Evolutionary conservation across 1,140 invertebrate species (phyloP).

Genomic region (Lycorma delicatula): DNA sequence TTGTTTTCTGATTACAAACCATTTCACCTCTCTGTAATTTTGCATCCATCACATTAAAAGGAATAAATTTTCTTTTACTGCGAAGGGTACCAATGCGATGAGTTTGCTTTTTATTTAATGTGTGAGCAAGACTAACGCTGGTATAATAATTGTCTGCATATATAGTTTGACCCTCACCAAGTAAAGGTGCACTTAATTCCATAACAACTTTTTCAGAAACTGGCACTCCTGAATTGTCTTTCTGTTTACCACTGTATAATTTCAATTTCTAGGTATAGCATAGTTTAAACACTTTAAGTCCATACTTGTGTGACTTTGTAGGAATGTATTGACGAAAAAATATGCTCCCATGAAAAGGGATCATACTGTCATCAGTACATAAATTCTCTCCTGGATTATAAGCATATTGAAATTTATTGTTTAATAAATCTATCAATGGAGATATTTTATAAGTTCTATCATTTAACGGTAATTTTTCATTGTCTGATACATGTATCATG

Average conservation of each 20-base stretch:
- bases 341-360: slow-evolving; percentile 32
- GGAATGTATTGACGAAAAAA: slow-evolving; percentile 35
- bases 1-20: not conserved
- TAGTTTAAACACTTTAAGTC: slow-evolving; percentile 26
- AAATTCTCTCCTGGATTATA: slow-evolving; percentile 24
- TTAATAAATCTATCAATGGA: not conserved
- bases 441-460: not conserved
- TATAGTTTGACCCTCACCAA: not conserved
- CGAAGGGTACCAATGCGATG: not conserved
- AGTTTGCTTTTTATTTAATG: not conserved
- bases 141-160: not conserved
- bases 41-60: not conserved
- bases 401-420: slow-evolving; percentile 11
- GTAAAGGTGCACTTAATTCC: not conserved
- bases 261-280: slow-evolving; percentile 25
- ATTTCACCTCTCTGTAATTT: not conserved
- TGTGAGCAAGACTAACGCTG: not conserved
- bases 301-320: slow-evolving; percentile 32
- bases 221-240: not conserved
- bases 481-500: not conserved
- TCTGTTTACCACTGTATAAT: slow-evolving; percentile 25
- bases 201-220: slow-evolving; percentile 1
- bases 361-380: slow-evolving; percentile 34
- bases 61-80: not conserved
- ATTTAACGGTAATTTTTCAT: not conserved